Percentiles rank a stretch among this genome's conserved stretches.
These are phyloP conservation scores for Rhinopithecus roxellana DNA, from an alignment of 2,113 vertebrate genomes.

Conservation along the genomic window DNA sequence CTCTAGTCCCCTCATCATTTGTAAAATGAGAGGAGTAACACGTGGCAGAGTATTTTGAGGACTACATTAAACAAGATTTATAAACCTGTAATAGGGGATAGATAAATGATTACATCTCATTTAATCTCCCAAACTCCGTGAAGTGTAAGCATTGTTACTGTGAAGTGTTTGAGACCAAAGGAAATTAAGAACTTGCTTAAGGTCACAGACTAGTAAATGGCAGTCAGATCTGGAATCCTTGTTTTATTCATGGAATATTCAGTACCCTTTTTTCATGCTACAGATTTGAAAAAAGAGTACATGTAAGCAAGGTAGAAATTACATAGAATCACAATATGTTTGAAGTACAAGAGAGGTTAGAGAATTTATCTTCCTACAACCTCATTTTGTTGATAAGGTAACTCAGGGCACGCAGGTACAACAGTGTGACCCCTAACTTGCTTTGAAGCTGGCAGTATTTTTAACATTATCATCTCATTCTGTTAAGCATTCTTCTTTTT, in stretches of 20 bases:
- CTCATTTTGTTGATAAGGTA: neutral
- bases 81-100: neutral
- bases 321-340: neutral
- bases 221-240: neutral
- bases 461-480: neutral
- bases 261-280: neutral
- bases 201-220: neutral
- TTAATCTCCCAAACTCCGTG: neutral
- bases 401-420: neutral
- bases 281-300: neutral
- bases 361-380: neutral
- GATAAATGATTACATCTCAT: neutral
- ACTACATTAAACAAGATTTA: neutral
- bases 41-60: neutral
- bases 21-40: neutral
- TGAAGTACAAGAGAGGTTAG: neutral
- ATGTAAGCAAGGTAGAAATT: neutral
- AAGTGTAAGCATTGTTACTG: neutral
- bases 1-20: neutral
- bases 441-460: conserved; percentile 1
- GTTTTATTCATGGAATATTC: neutral
- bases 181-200: neutral
- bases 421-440: neutral
- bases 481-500: neutral
- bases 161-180: neutral